Base-by-base conservation (phyloP, 2,113 vertebrate genomes). In the Entomyzon cyanotis region DNA sequence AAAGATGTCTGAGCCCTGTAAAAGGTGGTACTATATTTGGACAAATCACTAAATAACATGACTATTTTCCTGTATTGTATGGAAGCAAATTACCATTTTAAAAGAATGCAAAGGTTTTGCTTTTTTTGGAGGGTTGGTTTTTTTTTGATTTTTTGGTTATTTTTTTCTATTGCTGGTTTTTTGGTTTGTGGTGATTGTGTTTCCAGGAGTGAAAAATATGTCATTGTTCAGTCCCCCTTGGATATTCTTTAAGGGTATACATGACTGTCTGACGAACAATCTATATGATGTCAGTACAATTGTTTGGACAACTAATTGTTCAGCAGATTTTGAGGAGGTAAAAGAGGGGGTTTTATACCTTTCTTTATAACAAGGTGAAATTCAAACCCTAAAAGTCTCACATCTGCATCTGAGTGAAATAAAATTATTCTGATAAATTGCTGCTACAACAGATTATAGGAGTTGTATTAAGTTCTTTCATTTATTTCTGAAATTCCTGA, bases 41-140 rank as follows among this genome's bases (percentile, higher is more conserved):
- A 50, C 7, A 55, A 60, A 53, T 37, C 10, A 31, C 24, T 69
- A 41, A 69, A 68, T 3, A 59, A 17, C 22, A 7, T 53, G 25
- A 44, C 5, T 79, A 9, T 67, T 67, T 70, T 22, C 8, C 39
- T 86, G 21, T 18, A 42, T 3, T 74, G 10, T 7, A 11, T n/a
- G 11, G 28, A 80, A 86, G 19, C 11, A 89, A 85, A 47, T 46
- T 42, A 21, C 2, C 1, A 35, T 55, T 89, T 74, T 50, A 13
- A 60, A 94, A 69, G 17, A 55, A 47, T 59, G 31, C 10, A 6
- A 14, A 24, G 5, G 0, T 35, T 74, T 91, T 30, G 8, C 0
- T 0, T 9, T 11, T 30, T n/a, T 42, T 62, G 33, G 46, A 1
- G 0, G 2, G 63, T 50, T 46, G 10, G n/a, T n/a, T n/a, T 1